Evolutionary conservation across 2,888 invertebrate genomes (phyloP), one percentile per base, ranked within the genome.

Genomic region (Deilephila elpenor): DNA sequence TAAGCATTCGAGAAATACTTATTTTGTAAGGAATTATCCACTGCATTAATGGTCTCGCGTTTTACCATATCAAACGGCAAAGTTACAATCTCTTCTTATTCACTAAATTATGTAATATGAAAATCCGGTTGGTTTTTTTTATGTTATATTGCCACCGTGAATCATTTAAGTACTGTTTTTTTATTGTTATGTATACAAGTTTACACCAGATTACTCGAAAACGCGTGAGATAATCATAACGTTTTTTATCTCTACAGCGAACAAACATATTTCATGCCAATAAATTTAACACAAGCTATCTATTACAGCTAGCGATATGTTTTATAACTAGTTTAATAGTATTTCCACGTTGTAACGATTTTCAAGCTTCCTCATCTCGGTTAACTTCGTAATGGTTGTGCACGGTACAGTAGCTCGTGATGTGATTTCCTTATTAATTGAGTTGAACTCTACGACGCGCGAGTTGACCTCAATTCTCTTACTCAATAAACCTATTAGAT

Each of bases 341-440:
- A 56, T 56, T 56, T 56, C 56, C 56, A n/a, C 56, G n/a, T 56
- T 56, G n/a, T 56, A 14, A 7, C 56, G 19, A 56, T 19, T n/a
- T n/a, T 19, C 3, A n/a, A 56, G 56, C n/a, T 56, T 56, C n/a
- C n/a, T n/a, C 56, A 56, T 56, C 56, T 56, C 56, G 19, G 6
- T 17, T 56, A 56, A n/a, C 56, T 56, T 44, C n/a, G 5, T n/a
- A n/a, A n/a, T 56, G 5, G 56, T 56, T 56, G 6, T n/a, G n/a
- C n/a, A n/a, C n/a, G 56, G n/a, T 56, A 56, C 6, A n/a, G 6
- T 6, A 56, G n/a, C 56, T 19, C 7, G 5, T 56, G 56, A 56
- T 56, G 56, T 56, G 56, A 56, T 56, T 56, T 56, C 56, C 56
- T 56, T 56, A n/a, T 56, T 56, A n/a, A 56, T 56, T 7, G n/a